Evolutionary conservation across 2,888 invertebrate species (phyloP), one percentile per base, ranked within the genome.

Genomic region (Oegoconia quadripuncta): DNA sequence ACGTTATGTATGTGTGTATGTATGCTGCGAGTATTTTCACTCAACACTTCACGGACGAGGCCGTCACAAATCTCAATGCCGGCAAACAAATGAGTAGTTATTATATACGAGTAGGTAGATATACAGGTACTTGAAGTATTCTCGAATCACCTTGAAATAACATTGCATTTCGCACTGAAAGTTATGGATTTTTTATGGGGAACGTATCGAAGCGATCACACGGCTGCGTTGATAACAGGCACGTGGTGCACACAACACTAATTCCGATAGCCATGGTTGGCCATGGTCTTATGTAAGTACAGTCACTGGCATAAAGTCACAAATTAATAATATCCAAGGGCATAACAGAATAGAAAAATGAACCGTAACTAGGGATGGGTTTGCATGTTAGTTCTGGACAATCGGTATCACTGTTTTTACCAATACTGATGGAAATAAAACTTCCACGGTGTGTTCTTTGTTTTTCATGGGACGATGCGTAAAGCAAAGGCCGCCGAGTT

Each of bases 121-220:
- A 20, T 6, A 7, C 7, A 20, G 7, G 20, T 20, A 20, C 20
- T 20, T 20, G 20, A 28, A 28, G 9, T 28, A 18, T 20, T 9
- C 16, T 13, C 11, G 12, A 34, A 27, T 41, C 41, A 41, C 41
- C 41, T 41, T 41, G 23, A 36, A 37, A 28, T 40, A 36, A 41
- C 29, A 29, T 35, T 41, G 37, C 30, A 36, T 22, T 27, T 39
- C 8, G 38, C 51, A 43, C 41, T 41, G 52, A 57, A 55, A 59
- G 62, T 64, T 67, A 63, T 58, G 59, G 57, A 60, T 53, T 62
- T 55, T 70, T 71, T 67, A 67, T 72, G 69, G 64, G 65, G 63
- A 55, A 64, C 74, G 69, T 73, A 73, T 59, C 75, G 72, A 79
- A 80, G 53, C 74, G 68, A 72, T 77, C 75, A 64, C 64, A 70